Base-by-base conservation (phyloP, 64 coral and sea anemone genomes). In the Catalaphyllia jardinei region DNA sequence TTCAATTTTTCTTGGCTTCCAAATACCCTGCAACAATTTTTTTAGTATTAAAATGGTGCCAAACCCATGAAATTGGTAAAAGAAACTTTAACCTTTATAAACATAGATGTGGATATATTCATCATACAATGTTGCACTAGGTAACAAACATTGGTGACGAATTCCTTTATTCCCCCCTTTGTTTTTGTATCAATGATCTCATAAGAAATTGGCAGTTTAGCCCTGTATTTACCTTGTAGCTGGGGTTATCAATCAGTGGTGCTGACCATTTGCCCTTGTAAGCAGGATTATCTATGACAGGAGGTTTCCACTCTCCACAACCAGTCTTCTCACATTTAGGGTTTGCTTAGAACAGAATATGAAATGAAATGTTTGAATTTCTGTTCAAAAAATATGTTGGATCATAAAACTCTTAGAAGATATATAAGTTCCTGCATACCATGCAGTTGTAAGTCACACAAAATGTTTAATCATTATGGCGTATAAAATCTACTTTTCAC, bases 241-340 rank as follows among this genome's bases (percentile, higher is more conserved):
- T 81, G 29, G 97, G 93, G 38, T 99, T 99, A 27, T 87, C 89
- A 88, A 99, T 95, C n/a, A 99, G 87, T 31, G 97, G 97, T 14
- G 97, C 78, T 46, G 88, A 93, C 97, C 97, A 99, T 73, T 99
- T 99, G 24, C 97, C 97, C 30, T 99, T 99, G 74, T 92, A 95
- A 29, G 90, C 86, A 13, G 97, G 97, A 88, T 99, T 99, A 25
- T 99, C 97, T 71, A 95, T 93, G 2, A 76, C 16, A 72, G 91
- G 97, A 54, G 89, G 81, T 76, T 95, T 93, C 97, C 97, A 99
- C 51, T 99, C 94, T 39, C 97, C 97, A 93, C 97, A 99, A 50
- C 94, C 94, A 93, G 55, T 72, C 74, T 95, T 99, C 51, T 99
- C 97, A 87, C 97, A 99, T 91, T 95, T 99, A 27, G 97, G 97